phyloP scores from a whole-genome alignment of 2,888 invertebrate species.

The Tenthredo notha region DNA sequence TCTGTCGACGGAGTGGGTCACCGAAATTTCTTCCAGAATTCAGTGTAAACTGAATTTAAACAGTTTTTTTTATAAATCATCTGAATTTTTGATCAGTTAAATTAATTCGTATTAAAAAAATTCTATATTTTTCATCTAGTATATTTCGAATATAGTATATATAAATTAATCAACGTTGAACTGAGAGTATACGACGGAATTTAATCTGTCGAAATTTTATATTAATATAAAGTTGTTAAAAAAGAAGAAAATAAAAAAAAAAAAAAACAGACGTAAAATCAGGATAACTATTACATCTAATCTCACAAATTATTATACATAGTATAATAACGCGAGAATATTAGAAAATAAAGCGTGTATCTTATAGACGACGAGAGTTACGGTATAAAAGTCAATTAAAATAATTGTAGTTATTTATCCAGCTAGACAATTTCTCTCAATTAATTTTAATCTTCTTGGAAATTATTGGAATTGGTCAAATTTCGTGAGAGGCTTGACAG shows the following conservation, averaged over 20 bases:
- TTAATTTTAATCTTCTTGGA: constrained; percentile 43
- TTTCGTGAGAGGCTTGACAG: constrained; percentile 45
- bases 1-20: constrained; percentile 39
- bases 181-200: constrained; percentile 22
- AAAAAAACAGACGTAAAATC: not conserved
- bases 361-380: not conserved
- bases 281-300: not conserved
- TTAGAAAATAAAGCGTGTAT: not conserved
- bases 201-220: constrained; percentile 5
- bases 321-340: not conserved
- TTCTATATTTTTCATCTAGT: not conserved
- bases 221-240: not conserved
- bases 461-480: constrained; percentile 49
- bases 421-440: constrained; percentile 49
- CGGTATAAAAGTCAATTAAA: constrained; percentile 31
- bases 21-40: not conserved
- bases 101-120: not conserved
- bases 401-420: constrained; percentile 40
- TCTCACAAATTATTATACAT: not conserved
- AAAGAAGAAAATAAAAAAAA: not conserved
- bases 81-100: not conserved
- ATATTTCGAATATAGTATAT: not conserved
- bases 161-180: not conserved
- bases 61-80: not conserved
- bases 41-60: not conserved